Percentiles rank a stretch among this genome's conserved stretches.
Conservation (phyloP, 2,797 vertebrate species). For the Borostomias antarcticus region DNA sequence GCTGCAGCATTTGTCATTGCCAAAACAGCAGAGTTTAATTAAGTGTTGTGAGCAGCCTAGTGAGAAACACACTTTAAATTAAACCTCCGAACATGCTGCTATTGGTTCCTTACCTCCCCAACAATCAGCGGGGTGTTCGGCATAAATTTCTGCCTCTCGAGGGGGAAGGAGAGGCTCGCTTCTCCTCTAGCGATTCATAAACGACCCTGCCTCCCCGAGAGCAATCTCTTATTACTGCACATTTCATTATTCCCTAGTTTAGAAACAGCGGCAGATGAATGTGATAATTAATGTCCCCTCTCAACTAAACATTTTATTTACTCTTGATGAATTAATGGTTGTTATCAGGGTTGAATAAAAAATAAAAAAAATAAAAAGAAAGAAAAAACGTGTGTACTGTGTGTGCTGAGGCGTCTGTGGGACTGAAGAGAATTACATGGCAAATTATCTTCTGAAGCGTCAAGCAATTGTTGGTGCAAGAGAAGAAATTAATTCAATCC, state of each 20-base stretch:
- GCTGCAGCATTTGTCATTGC: slow-evolving; percentile 99
- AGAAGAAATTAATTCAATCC: slow-evolving; percentile 79
- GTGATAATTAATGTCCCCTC: slow-evolving; percentile 91
- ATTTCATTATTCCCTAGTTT: slow-evolving; percentile 89
- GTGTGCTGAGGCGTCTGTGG: slow-evolving; percentile 66
- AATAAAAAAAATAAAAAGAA: slow-evolving; percentile 41
- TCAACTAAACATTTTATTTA: slow-evolving; percentile 91
- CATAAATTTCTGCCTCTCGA: slow-evolving; percentile 90
- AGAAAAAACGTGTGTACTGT: slow-evolving; percentile 16
- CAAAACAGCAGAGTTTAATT: slow-evolving; percentile 99
- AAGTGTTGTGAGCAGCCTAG: slow-evolving; percentile 99
- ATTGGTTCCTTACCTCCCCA: slow-evolving; percentile 97
- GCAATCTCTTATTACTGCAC: slow-evolving; percentile 86
- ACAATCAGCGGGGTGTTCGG: slow-evolving; percentile 92
- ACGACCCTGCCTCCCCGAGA: slow-evolving; percentile 81
- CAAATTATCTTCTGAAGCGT: slow-evolving; percentile 83
- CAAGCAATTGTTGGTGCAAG: slow-evolving; percentile 73
- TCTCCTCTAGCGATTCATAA: slow-evolving; percentile 90
- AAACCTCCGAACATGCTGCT: slow-evolving; percentile 94
- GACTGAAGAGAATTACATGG: slow-evolving; percentile 81
- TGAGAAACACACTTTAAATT: slow-evolving; percentile 99
- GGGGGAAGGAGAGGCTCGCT: slow-evolving; percentile 80
- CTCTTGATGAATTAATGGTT: slow-evolving; percentile 83
- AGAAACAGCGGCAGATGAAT: slow-evolving; percentile 85
- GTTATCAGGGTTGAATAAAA: slow-evolving; percentile 68